phyloP scores from a whole-genome alignment of 2,113 vertebrate species.

The Crypturellus undulatus region DNA sequence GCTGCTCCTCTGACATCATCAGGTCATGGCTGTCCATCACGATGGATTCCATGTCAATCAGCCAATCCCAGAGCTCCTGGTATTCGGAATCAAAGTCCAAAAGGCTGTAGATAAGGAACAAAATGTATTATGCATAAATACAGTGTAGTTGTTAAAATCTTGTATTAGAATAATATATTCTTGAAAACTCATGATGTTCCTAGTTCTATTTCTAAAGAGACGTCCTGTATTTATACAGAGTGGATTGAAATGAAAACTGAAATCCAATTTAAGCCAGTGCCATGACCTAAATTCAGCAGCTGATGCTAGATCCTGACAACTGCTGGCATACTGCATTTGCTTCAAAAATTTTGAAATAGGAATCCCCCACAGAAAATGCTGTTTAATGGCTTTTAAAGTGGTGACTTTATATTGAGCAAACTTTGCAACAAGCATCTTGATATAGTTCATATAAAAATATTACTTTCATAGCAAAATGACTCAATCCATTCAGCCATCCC shows the following conservation, averaged over 20 bases:
- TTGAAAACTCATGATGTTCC: slow-evolving; percentile 76
- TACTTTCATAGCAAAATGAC: slow-evolving; percentile 71
- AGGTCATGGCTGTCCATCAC: slow-evolving; percentile 95
- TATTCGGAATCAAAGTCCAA: slow-evolving; percentile 96
- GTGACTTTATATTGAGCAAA: slow-evolving; percentile 43
- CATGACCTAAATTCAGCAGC: slow-evolving; percentile 51
- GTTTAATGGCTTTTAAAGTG: slow-evolving; percentile 37
- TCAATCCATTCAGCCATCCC: slow-evolving; percentile 70
- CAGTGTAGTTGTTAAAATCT: slow-evolving; percentile 79
- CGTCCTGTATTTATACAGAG: slow-evolving; percentile 64
- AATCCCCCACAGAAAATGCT: neutral
- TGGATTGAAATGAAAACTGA: slow-evolving; percentile 71
- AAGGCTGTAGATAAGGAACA: slow-evolving; percentile 86
- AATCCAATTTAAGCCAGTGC: slow-evolving; percentile 65
- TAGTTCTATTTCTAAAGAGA: slow-evolving; percentile 71
- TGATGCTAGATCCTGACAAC: slow-evolving; percentile 65
- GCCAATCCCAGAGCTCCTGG: slow-evolving; percentile 98
- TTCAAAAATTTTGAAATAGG: slow-evolving; percentile 44
- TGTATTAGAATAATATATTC: slow-evolving; percentile 83
- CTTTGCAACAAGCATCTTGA: slow-evolving; percentile 37
- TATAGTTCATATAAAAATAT: slow-evolving; percentile 45
- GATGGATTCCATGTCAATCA: slow-evolving; percentile 98
- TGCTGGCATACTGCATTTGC: slow-evolving; percentile 39
- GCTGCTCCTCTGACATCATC: slow-evolving; percentile 98
- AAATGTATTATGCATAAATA: slow-evolving; percentile 86